phyloP scores from a whole-genome alignment of 2,113 vertebrate genomes.

The Brachypteracias leptosomus region DNA sequence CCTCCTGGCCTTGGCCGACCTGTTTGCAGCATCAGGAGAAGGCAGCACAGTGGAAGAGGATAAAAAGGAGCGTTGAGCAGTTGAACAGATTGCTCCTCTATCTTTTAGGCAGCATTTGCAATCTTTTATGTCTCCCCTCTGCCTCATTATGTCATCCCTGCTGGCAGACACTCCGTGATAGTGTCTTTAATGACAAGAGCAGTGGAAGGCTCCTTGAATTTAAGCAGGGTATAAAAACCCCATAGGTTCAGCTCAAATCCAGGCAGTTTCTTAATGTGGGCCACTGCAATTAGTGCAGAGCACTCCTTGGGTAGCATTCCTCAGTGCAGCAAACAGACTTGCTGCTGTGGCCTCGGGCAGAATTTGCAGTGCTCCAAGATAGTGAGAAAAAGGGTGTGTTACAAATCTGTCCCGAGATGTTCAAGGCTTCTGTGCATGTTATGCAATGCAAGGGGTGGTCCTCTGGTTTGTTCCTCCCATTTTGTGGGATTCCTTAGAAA shows the following conservation, averaged over 20 bases:
- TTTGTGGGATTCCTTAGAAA: neutral
- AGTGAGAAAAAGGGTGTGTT: neutral
- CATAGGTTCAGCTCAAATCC: neutral
- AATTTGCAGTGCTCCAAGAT: neutral
- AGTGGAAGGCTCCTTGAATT: neutral
- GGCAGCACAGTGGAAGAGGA: neutral
- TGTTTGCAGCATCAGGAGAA: neutral
- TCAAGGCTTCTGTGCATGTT: neutral
- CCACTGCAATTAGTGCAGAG: neutral
- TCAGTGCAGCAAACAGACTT: neutral
- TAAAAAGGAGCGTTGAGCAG: neutral
- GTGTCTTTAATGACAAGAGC: neutral
- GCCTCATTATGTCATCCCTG: neutral
- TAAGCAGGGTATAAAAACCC: neutral
- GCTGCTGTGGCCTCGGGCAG: neutral
- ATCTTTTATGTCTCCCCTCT: neutral
- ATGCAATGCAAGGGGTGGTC: neutral
- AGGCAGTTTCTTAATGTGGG: neutral
- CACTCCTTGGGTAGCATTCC: neutral
- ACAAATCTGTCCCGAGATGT: neutral
- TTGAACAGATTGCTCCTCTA: neutral
- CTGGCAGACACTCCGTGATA: neutral
- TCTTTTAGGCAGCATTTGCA: neutral
- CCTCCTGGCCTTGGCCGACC: neutral
- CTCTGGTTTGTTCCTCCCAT: neutral